Evolutionary conservation across 2,797 vertebrate species (phyloP).

Genomic region (Amazonetta brasiliensis): DNA sequence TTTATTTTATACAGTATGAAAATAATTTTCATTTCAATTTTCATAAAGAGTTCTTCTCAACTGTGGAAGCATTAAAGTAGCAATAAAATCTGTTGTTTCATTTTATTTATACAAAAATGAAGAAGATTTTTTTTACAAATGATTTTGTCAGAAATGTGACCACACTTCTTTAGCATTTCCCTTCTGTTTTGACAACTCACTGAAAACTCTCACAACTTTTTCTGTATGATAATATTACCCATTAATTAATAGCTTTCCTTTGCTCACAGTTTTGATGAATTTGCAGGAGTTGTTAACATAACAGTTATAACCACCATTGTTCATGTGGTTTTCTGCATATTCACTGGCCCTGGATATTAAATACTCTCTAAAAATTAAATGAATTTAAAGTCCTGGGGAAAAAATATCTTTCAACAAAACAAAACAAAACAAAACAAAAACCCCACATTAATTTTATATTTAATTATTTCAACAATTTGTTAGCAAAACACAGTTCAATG

Average conservation of each 20-base stretch:
- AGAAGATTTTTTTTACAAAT: constrained; percentile 56
- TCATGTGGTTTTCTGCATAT: constrained; percentile 9
- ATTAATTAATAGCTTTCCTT: constrained; percentile 73
- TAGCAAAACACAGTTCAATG: not conserved
- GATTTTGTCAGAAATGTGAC: constrained; percentile 72
- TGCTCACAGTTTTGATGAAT: constrained; percentile 68
- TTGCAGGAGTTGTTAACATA: constrained; percentile 46
- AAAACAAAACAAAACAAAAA: not conserved
- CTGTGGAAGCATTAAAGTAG: constrained; percentile 52
- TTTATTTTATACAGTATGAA: constrained; percentile 47
- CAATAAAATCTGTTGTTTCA: constrained; percentile 27
- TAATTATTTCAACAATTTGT: not conserved
- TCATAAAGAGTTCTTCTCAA: constrained; percentile 45
- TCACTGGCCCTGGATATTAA: not conserved
- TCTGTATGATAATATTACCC: constrained; percentile 49
- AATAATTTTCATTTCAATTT: constrained; percentile 61
- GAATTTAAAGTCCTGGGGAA: not conserved
- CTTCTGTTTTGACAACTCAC: constrained; percentile 70
- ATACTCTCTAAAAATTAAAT: not conserved
- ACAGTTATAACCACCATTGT: constrained; percentile 58
- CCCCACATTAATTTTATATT: not conserved
- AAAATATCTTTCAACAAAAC: constrained; percentile 1
- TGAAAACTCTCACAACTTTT: constrained; percentile 67
- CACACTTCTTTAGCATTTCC: constrained; percentile 57
- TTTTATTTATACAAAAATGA: constrained; percentile 62